Evolutionary conservation across 2,888 invertebrate genomes (phyloP), one percentile per base, ranked within the genome.

Genomic region (Chrysotoxum bicinctum): DNA sequence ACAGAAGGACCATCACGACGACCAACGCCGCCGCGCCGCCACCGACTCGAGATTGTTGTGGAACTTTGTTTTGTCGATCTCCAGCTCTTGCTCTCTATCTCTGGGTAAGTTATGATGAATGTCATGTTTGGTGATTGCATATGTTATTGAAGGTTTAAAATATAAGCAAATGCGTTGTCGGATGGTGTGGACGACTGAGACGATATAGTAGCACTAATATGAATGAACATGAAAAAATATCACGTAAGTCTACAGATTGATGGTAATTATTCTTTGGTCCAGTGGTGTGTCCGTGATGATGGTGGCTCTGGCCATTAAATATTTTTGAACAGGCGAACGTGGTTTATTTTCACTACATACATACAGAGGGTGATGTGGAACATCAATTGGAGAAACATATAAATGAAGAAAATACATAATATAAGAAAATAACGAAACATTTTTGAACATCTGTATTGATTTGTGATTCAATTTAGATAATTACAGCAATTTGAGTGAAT

Each of bases 91-190:
- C 5, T 30, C 26, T 14, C 14, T 12, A 10, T 23, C 50, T 19
- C 19, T 77, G 50, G 70, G 78, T 85, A 85, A 85, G 85, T 81
- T 81, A 85, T 85, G 81, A 85, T 85, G 85, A 85, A 85, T 85
- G 85, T 85, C 85, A 85, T 85, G 85, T 81, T 80, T 85, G 85
- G 85, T 81, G 85, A 85, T 85, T 85, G 81, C 85, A 80, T 81
- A 83, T 69, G 73, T 68, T 80, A 80, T 75, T 75, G 80, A 70
- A 68, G 81, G 74, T 69, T 80, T 75, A 56, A 80, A 64, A 64
- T 56, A 85, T 85, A 81, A 81, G 81, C 84, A 85, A 85, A 85
- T 81, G 69, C 40, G 37, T 21, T 48, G 66, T 43, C 32, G 12
- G 19, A 50, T 73, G 48, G 43, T 69, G 69, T 37, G 62, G 48